A percentile compares a stretch with the other conserved stretches of the same genome.
Conservation (phyloP, 2,888 invertebrate genomes). For the Exephanes ischioxanthus region DNA sequence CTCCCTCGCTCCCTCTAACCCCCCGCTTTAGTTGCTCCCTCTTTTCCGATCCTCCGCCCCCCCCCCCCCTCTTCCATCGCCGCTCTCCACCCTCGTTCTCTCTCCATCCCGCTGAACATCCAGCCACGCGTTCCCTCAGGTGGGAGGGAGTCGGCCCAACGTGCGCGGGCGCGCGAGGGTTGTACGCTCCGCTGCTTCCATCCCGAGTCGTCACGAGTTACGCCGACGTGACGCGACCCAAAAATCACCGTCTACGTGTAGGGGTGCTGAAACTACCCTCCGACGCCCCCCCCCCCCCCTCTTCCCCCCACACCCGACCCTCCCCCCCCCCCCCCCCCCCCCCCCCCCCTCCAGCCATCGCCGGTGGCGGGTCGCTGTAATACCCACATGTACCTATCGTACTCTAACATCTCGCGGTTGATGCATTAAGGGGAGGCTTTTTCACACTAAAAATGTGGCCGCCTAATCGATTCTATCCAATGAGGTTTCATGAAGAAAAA, state of each 20-base stretch:
- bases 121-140: not conserved
- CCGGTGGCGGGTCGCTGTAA: not conserved
- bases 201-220: slow-evolving; percentile 59
- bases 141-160: slow-evolving; percentile 22
- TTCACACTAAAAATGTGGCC: not conserved
- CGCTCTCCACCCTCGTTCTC: not conserved
- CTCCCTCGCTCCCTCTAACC: slow-evolving; percentile 47
- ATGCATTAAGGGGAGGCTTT: not conserved
- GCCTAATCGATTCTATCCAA: not conserved
- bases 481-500: too few species aligned
- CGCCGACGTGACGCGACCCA: slow-evolving; percentile 63
- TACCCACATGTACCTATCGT: not conserved
- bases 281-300: not conserved
- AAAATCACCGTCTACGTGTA: slow-evolving; percentile 53
- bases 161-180: slow-evolving; percentile 55
- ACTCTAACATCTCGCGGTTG: not conserved
- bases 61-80: not conserved
- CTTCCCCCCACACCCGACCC: not conserved
- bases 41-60: slow-evolving; percentile 33
- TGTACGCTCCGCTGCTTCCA: slow-evolving; percentile 20
- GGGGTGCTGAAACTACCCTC: slow-evolving; percentile 7
- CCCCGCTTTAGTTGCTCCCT: slow-evolving; percentile 46
- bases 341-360: not conserved
- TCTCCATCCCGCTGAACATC: not conserved
- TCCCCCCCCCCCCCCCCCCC: not conserved